These are phyloP conservation scores for Serranus cabrilla DNA, from an alignment of 2,797 vertebrate genomes.

Conservation along the genomic window DNA sequence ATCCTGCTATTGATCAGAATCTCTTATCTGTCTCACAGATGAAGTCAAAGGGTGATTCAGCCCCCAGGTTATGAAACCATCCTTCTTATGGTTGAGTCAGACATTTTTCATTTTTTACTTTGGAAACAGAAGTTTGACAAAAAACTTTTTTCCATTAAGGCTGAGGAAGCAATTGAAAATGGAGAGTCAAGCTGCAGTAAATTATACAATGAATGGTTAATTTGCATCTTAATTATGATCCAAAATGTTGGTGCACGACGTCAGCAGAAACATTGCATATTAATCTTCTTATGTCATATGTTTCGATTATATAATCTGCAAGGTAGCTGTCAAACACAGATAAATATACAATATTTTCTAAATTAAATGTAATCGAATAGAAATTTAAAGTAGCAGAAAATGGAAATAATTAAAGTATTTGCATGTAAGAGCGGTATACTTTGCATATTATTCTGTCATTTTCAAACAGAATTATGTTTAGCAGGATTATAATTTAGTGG, in stretches of 20 bases:
- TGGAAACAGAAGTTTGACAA: not conserved
- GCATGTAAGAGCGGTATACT: not conserved
- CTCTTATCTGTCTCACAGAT: slow-evolving; percentile 9
- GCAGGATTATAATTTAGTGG: too few relatives aligned
- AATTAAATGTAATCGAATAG: not conserved
- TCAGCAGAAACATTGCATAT: not conserved
- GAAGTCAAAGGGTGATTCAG: not conserved
- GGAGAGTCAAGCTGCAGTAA: not conserved
- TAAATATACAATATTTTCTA: not conserved
- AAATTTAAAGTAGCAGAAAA: not conserved
- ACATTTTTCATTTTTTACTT: not conserved
- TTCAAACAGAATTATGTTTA: slow-evolving; percentile 28
- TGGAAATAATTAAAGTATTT: not conserved
- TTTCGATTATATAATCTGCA: not conserved
- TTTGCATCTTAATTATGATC: not conserved
- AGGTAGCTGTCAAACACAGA: not conserved
- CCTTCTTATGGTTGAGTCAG: not conserved
- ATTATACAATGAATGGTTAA: not conserved
- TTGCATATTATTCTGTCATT: not conserved
- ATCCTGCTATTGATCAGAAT: slow-evolving; percentile 4
- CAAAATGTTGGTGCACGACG: not conserved
- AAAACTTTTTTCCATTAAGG: slow-evolving; percentile 1
- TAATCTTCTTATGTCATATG: not conserved
- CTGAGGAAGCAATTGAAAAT: not conserved
- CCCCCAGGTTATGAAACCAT: not conserved